phyloP scores from a whole-genome alignment of 2,888 invertebrate species.

The Coelopa pilipes region DNA sequence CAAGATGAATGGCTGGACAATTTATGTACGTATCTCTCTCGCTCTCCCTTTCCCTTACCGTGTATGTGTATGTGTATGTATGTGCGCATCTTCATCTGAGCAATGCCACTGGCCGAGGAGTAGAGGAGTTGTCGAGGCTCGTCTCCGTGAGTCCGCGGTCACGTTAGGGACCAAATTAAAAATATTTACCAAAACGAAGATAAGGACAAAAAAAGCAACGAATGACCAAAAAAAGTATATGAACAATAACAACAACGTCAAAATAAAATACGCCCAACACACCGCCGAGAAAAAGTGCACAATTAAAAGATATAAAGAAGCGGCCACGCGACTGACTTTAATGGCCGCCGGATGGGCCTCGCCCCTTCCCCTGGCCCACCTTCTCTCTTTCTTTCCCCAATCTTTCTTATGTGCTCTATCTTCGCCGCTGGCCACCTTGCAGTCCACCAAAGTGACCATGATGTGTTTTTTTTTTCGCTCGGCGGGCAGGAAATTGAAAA shows the following conservation, averaged over 20 bases:
- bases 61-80: neutral
- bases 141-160: neutral
- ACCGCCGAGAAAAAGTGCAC: constrained; percentile 43
- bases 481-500: no score
- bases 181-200: constrained; percentile 6
- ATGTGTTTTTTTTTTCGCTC: no score
- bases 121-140: neutral
- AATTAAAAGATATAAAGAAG: constrained; percentile 60
- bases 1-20: constrained; percentile 66
- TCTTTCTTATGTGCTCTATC: no score
- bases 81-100: neutral
- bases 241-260: no score
- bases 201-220: constrained; percentile 43
- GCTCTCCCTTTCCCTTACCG: constrained; percentile 19
- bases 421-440: no score
- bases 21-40: constrained; percentile 56
- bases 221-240: neutral
- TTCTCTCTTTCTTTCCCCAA: no score
- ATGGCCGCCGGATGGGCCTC: constrained; percentile 40
- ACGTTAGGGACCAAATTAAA: no score
- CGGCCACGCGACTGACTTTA: constrained; percentile 49
- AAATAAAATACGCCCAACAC: constrained; percentile 17
- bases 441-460: no score
- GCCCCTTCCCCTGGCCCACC: no score
- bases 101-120: neutral